Evolutionary conservation across 1,140 invertebrate genomes (phyloP).

Genomic region (Thaumetopoea pityocampa): DNA sequence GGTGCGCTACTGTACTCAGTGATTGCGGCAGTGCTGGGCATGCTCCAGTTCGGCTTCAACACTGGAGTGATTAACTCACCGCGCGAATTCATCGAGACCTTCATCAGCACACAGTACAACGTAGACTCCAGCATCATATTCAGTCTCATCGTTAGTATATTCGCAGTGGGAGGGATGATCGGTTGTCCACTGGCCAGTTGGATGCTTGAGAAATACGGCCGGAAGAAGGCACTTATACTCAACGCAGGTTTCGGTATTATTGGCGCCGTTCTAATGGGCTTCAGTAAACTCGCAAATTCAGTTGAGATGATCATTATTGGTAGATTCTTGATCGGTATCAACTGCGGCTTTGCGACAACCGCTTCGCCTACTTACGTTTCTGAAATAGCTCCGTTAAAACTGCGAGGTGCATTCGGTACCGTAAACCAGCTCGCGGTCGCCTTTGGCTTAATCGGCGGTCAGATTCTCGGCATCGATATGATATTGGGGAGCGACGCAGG

Average conservation of each 20-base stretch:
- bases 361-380: constrained; percentile 95
- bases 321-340: constrained; percentile 66
- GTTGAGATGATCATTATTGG: constrained; percentile 71
- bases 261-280: constrained; percentile 62
- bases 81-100: constrained; percentile 93
- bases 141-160: constrained; percentile 94
- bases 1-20: constrained; percentile 94
- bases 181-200: constrained; percentile 94
- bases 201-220: constrained; percentile 79
- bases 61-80: constrained; percentile 99
- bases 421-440: constrained; percentile 94
- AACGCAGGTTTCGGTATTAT: constrained; percentile 60
- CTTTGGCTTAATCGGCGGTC: constrained; percentile 88
- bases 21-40: constrained; percentile 94
- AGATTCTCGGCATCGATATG: constrained; percentile 90
- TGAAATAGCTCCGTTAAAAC: constrained; percentile 91
- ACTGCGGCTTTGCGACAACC: constrained; percentile 87
- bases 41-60: constrained; percentile 99
- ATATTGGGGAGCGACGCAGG: constrained; percentile 89
- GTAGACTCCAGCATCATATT: constrained; percentile 85
- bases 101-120: constrained; percentile 91
- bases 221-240: constrained; percentile 59
- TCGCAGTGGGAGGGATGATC: constrained; percentile 96
- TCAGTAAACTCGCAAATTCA: constrained; percentile 59
- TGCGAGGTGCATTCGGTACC: constrained; percentile 90